These are phyloP conservation scores for Hypotaenidia okinawae DNA, from an alignment of 2,797 vertebrate genomes.

Conservation along the genomic window DNA sequence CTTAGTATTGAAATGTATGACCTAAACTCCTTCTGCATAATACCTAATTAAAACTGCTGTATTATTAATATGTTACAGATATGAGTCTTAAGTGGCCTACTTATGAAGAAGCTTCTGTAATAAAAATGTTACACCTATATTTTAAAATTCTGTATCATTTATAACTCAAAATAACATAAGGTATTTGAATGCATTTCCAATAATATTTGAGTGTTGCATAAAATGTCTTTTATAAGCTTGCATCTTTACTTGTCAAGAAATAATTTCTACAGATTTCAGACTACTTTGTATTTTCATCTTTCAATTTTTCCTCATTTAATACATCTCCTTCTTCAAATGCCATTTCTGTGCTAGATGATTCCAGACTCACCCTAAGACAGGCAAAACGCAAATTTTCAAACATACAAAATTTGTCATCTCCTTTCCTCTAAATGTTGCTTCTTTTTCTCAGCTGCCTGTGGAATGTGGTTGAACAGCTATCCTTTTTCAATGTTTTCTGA, in stretches of 20 bases:
- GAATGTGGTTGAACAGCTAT: not conserved
- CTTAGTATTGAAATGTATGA: slow-evolving; percentile 37
- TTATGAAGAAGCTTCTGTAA: not conserved
- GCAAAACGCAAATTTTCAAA: not conserved
- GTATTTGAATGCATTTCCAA: not conserved
- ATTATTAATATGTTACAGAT: slow-evolving; percentile 14
- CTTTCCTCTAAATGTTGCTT: not conserved
- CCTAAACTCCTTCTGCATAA: slow-evolving; percentile 2
- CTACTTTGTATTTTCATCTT: not conserved
- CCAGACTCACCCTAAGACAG: not conserved
- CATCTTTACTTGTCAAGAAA: not conserved
- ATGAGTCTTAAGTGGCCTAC: not conserved
- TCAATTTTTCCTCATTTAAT: not conserved
- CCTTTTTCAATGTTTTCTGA: not conserved
- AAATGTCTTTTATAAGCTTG: not conserved
- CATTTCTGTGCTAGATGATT: not conserved
- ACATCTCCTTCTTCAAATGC: not conserved
- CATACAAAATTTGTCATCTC: not conserved
- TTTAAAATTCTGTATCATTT: not conserved
- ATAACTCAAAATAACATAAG: not conserved
- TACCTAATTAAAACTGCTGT: slow-evolving; percentile 47
- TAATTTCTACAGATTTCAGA: not conserved
- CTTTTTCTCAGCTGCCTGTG: not conserved
- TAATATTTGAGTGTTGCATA: not conserved
- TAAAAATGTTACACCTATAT: not conserved